phyloP scores from a whole-genome alignment of 2,888 invertebrate genomes.

The Drosophila anomalata region DNA sequence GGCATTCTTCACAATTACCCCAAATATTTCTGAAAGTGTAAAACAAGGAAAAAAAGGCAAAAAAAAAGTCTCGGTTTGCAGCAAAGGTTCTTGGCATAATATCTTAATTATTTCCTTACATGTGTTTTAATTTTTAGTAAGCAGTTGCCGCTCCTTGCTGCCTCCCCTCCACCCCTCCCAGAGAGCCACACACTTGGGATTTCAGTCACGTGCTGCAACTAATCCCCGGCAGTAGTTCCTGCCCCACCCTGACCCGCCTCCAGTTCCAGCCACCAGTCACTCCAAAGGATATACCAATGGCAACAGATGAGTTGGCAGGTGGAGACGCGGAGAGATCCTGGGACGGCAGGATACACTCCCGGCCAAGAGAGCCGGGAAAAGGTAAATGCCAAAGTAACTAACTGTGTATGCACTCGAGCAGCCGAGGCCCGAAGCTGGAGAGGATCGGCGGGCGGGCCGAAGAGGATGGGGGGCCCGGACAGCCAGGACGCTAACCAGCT shows the following conservation, averaged over 20 bases:
- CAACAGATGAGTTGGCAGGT: slow-evolving; percentile 61
- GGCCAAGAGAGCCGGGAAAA: slow-evolving; percentile 40
- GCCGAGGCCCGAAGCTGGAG: slow-evolving; percentile 2
- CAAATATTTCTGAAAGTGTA: slow-evolving; percentile 8
- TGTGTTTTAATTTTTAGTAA: slow-evolving; percentile 77
- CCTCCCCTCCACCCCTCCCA: slow-evolving; percentile 3
- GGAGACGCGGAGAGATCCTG: slow-evolving; percentile 5
- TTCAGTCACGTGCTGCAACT: slow-evolving; percentile 76
- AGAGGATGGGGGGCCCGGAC: not conserved
- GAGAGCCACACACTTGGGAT: slow-evolving; percentile 50
- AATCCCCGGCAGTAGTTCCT: slow-evolving; percentile 56
- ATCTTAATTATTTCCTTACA: slow-evolving; percentile 77
- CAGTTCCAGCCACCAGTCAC: slow-evolving; percentile 1
- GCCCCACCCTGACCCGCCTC: slow-evolving; percentile 6
- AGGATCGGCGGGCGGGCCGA: not conserved
- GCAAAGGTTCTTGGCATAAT: slow-evolving; percentile 51
- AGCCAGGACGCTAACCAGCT: slow-evolving; percentile 47
- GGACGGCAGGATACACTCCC: slow-evolving; percentile 13
- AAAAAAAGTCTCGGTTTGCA: not conserved
- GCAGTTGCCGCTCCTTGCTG: slow-evolving; percentile 45
- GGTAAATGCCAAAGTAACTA: slow-evolving; percentile 72
- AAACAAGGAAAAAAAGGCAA: not conserved
- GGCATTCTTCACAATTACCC: not conserved
- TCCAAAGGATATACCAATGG: slow-evolving; percentile 40
- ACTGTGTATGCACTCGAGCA: slow-evolving; percentile 54